These are phyloP conservation scores for Grantiella picta DNA, from an alignment of 2,113 vertebrate species.

Conservation along the genomic window DNA sequence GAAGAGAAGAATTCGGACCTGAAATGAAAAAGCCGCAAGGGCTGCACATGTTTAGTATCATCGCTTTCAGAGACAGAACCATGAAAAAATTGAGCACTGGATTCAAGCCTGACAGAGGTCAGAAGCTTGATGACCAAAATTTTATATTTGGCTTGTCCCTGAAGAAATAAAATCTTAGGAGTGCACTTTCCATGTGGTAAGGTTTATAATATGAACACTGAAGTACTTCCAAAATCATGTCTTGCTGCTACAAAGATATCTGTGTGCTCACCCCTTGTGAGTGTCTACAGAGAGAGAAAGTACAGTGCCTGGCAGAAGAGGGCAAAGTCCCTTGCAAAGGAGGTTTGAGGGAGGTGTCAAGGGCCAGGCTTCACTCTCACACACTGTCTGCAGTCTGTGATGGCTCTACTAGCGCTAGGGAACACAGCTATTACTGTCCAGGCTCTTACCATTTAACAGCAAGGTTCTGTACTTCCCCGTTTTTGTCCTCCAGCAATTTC, in stretches of 20 bases:
- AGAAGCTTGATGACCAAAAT: background rate
- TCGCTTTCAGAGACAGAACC: background rate
- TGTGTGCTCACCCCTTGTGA: background rate
- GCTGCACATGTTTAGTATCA: background rate
- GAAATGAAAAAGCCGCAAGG: background rate
- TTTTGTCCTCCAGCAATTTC: constrained; percentile 91
- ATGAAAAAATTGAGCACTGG: background rate
- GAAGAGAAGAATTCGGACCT: background rate
- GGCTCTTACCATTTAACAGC: constrained; percentile 90
- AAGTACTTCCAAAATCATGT: background rate
- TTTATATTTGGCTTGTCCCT: background rate
- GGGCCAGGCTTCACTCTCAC: background rate
- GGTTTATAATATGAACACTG: background rate
- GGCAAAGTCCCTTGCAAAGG: background rate
- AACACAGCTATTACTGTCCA: accelerated
- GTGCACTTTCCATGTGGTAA: background rate
- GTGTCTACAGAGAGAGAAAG: background rate
- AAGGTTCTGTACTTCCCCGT: constrained; percentile 93
- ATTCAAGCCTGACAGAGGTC: background rate
- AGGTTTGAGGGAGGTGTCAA: background rate
- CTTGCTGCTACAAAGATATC: background rate
- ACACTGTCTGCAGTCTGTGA: background rate
- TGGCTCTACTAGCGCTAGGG: background rate
- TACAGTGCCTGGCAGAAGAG: background rate
- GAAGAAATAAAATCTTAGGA: background rate